Evolutionary conservation across 2,888 invertebrate genomes (phyloP), one percentile per base, ranked within the genome.

Genomic region (Cryptophagus acutangulus): DNA sequence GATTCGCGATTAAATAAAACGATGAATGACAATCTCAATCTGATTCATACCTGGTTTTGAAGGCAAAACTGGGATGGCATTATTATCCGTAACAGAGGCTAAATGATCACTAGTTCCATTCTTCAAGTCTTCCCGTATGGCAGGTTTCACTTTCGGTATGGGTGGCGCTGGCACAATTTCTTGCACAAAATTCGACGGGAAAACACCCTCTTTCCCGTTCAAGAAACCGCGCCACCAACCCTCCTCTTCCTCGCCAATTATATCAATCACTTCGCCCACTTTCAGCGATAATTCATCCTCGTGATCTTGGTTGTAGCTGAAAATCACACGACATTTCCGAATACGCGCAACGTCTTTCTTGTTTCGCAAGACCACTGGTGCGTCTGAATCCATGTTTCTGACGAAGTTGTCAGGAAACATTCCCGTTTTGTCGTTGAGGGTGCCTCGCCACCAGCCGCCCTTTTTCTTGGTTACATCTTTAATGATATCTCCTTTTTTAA

Each of bases 401-500:
- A 93, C 93, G 74, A 91, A 93, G 71, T 91, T 93, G 67, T 93
- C 92, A 2, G 93, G 93, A 71, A 94, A 94, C 79, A 93, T 82
- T 58, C 93, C 93, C 46, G 79, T 79, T 59, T 82, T 81, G 43
- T 89, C 88, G 55, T 76, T 74, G 38, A 92, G 71, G 43, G 83
- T 83, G n/a, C 93, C 93, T 67, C 87, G 82, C 87, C 87, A 91
- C 92, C 94, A 94, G 45, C 92, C 92, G 40, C 87, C 89, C 17
- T 82, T 76, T 58, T 84, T 77, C 54, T 81, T 77, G 58, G 81
- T 78, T 37, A 92, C 87, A 62, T 87, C 84, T 50, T 80, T 81
- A 57, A 93, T 81, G 47, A 89, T 74, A 69, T 91, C 89, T 41
- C 92, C 92, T 58, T 84, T 85, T 51, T 79, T 76, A 51, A 93